phyloP scores from a whole-genome alignment of 2,113 vertebrate species.

The Odocoileus hemionus region DNA sequence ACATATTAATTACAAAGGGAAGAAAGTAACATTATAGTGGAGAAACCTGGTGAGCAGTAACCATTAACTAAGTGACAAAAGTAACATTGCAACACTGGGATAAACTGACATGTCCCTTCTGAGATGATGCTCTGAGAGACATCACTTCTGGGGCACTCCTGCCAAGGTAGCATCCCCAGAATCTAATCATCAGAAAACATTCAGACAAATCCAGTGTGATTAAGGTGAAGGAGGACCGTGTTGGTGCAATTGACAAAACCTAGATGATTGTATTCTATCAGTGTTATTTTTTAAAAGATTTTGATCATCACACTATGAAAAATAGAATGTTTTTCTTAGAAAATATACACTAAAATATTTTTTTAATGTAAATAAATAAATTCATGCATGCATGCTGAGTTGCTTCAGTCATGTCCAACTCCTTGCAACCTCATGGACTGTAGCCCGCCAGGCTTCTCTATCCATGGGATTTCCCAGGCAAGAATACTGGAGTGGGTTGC shows the following conservation, averaged over 20 bases:
- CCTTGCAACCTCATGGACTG: background rate
- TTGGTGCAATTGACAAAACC: background rate
- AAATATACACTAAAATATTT: background rate
- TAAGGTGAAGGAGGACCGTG: background rate
- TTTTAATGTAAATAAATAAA: background rate
- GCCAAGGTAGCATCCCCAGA: background rate
- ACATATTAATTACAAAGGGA: background rate
- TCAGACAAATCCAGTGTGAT: background rate
- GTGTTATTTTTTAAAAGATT: background rate
- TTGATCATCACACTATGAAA: background rate
- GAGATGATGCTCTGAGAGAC: too few relatives aligned
- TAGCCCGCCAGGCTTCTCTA: background rate
- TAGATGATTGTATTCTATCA: background rate
- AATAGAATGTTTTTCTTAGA: background rate
- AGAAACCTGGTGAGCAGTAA: background rate
- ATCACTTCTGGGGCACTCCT: too few relatives aligned
- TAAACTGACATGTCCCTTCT: background rate
- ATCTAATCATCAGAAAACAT: background rate
- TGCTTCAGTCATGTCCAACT: fast-evolving
- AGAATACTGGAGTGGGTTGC: background rate
- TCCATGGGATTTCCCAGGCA: background rate
- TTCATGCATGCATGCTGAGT: background rate
- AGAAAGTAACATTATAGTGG: background rate
- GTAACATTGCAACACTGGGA: background rate
- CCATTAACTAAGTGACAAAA: background rate